These are phyloP conservation scores for Drosophila borealis DNA, from an alignment of 2,888 invertebrate species.

Conservation along the genomic window DNA sequence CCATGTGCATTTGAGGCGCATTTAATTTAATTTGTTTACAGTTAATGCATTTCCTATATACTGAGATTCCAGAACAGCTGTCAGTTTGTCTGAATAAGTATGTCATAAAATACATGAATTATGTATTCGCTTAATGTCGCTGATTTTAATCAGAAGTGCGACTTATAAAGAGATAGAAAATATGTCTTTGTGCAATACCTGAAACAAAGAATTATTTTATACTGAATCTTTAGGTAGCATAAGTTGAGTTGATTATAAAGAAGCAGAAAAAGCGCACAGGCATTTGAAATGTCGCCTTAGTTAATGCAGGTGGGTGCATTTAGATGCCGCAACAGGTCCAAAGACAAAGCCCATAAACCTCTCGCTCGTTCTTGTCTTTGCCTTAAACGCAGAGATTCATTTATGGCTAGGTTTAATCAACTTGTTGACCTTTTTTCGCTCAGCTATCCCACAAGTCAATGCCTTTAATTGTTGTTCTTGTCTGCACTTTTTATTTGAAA, in stretches of 20 bases:
- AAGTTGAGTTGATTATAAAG: neutral
- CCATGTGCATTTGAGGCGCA: conserved; percentile 35
- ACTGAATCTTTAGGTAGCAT: neutral
- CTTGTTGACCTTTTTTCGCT: conserved; percentile 70
- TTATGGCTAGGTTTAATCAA: conserved; percentile 48
- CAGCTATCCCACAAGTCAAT: conserved; percentile 22
- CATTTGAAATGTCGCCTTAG: conserved; percentile 8
- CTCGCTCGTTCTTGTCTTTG: conserved; percentile 27
- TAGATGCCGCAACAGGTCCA: conserved; percentile 18
- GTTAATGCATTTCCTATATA: conserved; percentile 65
- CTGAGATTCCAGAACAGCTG: conserved; percentile 24
- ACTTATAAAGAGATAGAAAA: conserved; percentile 30
- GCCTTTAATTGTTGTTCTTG: conserved; percentile 51
- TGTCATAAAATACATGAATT: conserved; percentile 22
- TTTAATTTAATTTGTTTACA: conserved; percentile 38
- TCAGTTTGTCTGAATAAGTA: conserved; percentile 6
- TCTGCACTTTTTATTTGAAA: conserved; percentile 39
- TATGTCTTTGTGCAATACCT: conserved; percentile 13
- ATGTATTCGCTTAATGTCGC: conserved; percentile 34
- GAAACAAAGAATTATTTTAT: conserved; percentile 21
- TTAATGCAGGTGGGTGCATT: conserved; percentile 18
- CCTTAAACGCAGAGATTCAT: conserved; percentile 38
- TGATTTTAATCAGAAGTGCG: conserved; percentile 34
- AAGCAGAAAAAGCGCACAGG: neutral
- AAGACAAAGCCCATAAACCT: conserved; percentile 31